Base-by-base conservation (phyloP, 2,797 vertebrate species). In the Acanthurus leucopareius region DNA sequence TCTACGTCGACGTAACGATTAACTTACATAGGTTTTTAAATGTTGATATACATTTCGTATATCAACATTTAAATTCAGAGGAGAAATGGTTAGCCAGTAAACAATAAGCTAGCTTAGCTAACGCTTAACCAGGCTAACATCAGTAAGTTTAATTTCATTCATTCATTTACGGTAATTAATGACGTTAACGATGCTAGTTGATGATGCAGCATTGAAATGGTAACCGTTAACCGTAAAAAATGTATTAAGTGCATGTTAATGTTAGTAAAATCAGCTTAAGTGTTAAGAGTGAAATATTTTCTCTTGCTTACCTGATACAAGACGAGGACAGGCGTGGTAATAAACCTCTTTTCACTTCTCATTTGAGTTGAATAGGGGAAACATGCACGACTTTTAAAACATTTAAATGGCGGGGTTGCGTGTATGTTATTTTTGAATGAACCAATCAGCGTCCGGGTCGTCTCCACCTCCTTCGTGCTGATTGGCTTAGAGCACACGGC, bases 371-470 rank as follows among this genome's bases (percentile, higher is more conserved):
- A 72, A 61, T 59, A 75, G 2, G 44, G 10, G 15, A 35, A 19
- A 25, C 44, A 20, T 35, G 32, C 44, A 15, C 47, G 58, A 68
- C 17, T 86, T 89, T 91, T 85, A 84, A 91, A 85, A 92, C 40
- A 90, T 96, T 96, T 96, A 96, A 96, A 95, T 90, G 85, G 77
- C 1, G 74, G 4, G 17, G 20, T 19, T 59, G 58, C 32, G 44
- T 69, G 28, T 54, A 1, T 75, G 89, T 69, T 84, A 80, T 75
- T 91, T 96, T 96, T 77, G 87, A 96, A 96, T 51, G 0, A 79
- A 32, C 96, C 95, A 96, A 94, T 96, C 84, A 79, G 66, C 35
- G 75, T 5, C 4, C 42, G 19, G 15, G 11, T 44, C 45, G 28
- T 0, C 16, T 5, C 15, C n/a, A 5, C 17, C 11, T 75, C 15